phyloP scores from a whole-genome alignment of 1,140 invertebrate species.

The Schlechtendalia chinensis region DNA sequence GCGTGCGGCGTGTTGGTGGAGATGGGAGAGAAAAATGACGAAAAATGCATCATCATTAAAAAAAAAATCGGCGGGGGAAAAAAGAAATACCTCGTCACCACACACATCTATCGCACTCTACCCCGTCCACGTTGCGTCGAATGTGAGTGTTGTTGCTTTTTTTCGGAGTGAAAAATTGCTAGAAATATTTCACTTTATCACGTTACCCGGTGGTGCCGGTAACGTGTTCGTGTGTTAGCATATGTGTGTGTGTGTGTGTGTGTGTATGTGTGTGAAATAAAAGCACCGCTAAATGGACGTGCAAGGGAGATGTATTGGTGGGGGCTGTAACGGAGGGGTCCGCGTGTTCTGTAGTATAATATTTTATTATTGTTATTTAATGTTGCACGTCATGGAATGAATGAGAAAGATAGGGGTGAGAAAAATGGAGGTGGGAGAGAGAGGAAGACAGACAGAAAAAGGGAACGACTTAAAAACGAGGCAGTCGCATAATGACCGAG shows the following conservation, averaged over 20 bases:
- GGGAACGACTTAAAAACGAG: slow-evolving; percentile 39
- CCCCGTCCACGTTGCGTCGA: too few relatives aligned
- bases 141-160: background rate
- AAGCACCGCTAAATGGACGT: slow-evolving; percentile 5
- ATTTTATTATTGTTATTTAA: slow-evolving; percentile 50
- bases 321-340: background rate
- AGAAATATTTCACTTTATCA: slow-evolving; percentile 45
- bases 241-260: too few relatives aligned
- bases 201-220: background rate
- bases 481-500: slow-evolving; percentile 41
- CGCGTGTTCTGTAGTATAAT: slow-evolving; percentile 29
- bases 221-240: background rate
- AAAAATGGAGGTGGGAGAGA: background rate
- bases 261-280: slow-evolving; percentile 30
- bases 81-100: slow-evolving; percentile 11
- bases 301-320: background rate
- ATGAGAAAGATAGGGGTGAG: background rate
- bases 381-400: slow-evolving; percentile 43
- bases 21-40: background rate
- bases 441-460: background rate
- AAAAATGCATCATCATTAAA: slow-evolving; percentile 30
- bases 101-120: background rate
- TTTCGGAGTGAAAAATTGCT: slow-evolving; percentile 32
- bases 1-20: background rate
- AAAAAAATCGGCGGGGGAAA: background rate